Base-by-base conservation (phyloP, 1,140 invertebrate genomes). In the Procambarus virginalis region DNA sequence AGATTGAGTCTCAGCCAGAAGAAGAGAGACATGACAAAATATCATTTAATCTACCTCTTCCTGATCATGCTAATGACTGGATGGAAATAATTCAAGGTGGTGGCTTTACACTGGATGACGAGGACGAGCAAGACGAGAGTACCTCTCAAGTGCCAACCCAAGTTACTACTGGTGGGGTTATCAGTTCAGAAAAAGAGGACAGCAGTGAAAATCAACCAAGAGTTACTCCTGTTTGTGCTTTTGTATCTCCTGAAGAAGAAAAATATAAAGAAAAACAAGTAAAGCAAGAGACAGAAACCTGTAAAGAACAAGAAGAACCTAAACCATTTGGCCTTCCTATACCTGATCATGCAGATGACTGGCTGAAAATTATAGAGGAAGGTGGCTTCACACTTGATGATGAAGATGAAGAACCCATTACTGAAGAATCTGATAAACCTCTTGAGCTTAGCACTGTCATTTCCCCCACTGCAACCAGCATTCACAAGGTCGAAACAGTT, bases 1-100 rank as follows among this genome's bases (percentile, higher is more conserved):
- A 34, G 14, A 22, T 34, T 22, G 22, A 73, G 22, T 20, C 68
- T 34, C 17, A 68, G 3, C 3, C 20, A 17, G 17, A 17, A 20
- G 12, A 68, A 17, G 20, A 68, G 20, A 10, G 10, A 68, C 64
- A 68, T 17, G 64, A 68, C 12, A 20, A 68, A 68, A 46, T 64
- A 14, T n/a, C 17, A 12, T 84, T 73, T 73, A 70, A 34, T 20
- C 64, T 84, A 0, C 82, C 86, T n/a, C 22, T 92, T 3, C 91
- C 91, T 20, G 91, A 91, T 14, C 91, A 92, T 84, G 91, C 91
- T 12, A 92, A 86, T 89, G 91, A 92, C 77, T 92, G 81, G 79
- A 45, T 92, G 81, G 89, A 92, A 51, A 86, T 92, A 6, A 87
- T 91, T 48, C 86, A 88, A n/a, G 79, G 76, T 64, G 91, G 91